Percentiles rank a stretch among this genome's conserved stretches.
Evolutionary conservation across 2,888 invertebrate species (phyloP).

Genomic region (Calameuta idolon): DNA sequence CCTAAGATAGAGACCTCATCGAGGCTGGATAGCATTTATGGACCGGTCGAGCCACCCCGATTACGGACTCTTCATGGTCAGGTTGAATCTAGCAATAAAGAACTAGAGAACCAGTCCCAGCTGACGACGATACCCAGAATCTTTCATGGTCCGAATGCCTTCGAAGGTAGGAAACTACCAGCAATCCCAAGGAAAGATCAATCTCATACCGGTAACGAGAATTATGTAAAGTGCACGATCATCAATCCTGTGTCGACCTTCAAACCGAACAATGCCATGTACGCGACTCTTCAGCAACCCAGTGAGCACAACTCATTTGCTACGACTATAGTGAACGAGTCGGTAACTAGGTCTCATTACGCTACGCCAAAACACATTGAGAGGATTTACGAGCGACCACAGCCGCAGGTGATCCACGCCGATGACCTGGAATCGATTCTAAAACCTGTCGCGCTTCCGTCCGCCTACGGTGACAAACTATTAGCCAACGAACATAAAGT

Average conservation of each 20-base stretch:
- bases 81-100: conserved; percentile 11
- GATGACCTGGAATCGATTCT: conserved; percentile 54
- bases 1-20: background rate
- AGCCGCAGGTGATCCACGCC: conserved; percentile 54
- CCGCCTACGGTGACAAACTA: conserved; percentile 51
- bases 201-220: conserved; percentile 55
- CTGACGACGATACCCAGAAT: background rate
- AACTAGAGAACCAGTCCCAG: conserved; percentile 17
- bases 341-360: conserved; percentile 36
- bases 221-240: conserved; percentile 22
- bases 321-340: conserved; percentile 23
- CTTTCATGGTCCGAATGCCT: background rate
- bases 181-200: conserved; percentile 37
- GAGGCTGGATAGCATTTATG: conserved; percentile 26
- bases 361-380: conserved; percentile 50
- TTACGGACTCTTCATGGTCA: background rate
- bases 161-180: conserved; percentile 43
- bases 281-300: conserved; percentile 37
- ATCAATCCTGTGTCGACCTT: conserved; percentile 45
- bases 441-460: conserved; percentile 43
- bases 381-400: conserved; percentile 53
- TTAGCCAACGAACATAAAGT: conserved; percentile 16
- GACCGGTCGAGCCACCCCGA: conserved; percentile 30
- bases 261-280: conserved; percentile 47
- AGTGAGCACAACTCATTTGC: conserved; percentile 37